phyloP scores from a whole-genome alignment of 1,140 invertebrate genomes.

The Neodiprion lecontei region DNA sequence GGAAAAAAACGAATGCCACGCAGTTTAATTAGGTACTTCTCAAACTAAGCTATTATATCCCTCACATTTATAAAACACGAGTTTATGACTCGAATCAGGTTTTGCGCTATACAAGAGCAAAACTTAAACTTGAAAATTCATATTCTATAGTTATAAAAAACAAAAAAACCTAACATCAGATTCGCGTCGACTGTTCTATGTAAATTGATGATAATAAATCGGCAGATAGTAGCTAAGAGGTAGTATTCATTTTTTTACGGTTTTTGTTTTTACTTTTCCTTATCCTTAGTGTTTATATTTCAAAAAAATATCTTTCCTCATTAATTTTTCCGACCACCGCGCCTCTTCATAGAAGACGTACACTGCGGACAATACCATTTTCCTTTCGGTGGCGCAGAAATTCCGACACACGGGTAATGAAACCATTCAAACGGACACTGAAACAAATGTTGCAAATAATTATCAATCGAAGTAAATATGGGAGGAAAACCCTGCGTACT shows the following conservation, averaged over 20 bases:
- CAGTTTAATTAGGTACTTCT: too few species aligned
- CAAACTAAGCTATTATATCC: too few species aligned
- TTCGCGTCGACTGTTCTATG: background rate
- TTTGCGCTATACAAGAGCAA: too few species aligned
- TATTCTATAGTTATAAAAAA: too few species aligned
- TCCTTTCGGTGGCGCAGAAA: constrained; percentile 94
- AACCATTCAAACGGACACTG: constrained; percentile 99
- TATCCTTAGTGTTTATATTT: constrained; percentile 26
- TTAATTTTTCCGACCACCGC: constrained; percentile 78
- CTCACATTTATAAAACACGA: too few species aligned
- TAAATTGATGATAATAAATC: constrained; percentile 33
- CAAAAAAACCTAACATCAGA: too few species aligned
- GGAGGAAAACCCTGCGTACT: background rate
- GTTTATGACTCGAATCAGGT: too few species aligned
- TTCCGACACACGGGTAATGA: constrained; percentile 96
- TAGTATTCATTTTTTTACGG: constrained; percentile 40
- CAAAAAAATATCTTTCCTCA: constrained; percentile 29
- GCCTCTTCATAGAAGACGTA: constrained; percentile 86
- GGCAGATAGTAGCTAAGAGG: constrained; percentile 54
- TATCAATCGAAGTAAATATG: constrained; percentile 8
- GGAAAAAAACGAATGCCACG: too few species aligned
- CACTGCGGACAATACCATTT: constrained; percentile 99
- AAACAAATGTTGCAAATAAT: constrained; percentile 35
- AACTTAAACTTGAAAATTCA: too few species aligned
- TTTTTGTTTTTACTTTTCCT: constrained; percentile 18